Evolutionary conservation across 2,888 invertebrate genomes (phyloP), one percentile per base, ranked within the genome.

Genomic region (Poecilus cupreus): DNA sequence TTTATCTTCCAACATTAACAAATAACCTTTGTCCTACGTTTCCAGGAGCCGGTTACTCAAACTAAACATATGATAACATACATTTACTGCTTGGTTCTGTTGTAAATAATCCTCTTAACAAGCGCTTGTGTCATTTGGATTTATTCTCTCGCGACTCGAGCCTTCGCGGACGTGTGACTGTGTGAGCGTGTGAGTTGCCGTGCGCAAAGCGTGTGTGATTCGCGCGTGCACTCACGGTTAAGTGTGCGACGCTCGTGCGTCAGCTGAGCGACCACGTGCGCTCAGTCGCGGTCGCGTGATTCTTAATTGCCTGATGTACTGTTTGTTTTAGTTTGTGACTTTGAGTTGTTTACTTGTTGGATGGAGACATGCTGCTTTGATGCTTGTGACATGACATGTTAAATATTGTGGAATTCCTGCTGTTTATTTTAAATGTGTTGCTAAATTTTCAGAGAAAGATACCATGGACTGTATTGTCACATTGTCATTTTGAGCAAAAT

Each of bases 21-120:
- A 32, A 3, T n/a, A 32, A 32, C 8, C 32, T 32, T 32, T 32
- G 32, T 32, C 32, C 8, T 8, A 32, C 32, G 0, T 32, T 3
- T 32, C 8, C 32, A 3, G 32, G 8, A 32, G 32, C 32, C 32
- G 1, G 32, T 3, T 32, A 3, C 4, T 8, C 2, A 32, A 32
- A 32, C 4, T 8, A 32, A 3, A 32, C 32, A 32, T 32, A 32
- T 32, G 32, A 32, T 32, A 32, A 32, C 32, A 32, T 8, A 32
- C 8, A 32, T 32, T 32, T 32, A 32, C 32, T 32, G 5, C 32
- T 32, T 32, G 32, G 32, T 32, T 32, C 8, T 32, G 43, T 22
- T 22, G 22, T 49, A 74, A 74, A 74, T 74, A 74, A 74, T 74
- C 46, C 46, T 8, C 46, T 74, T 74, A 74, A 74, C 74, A 74